Percentiles rank a stretch among this genome's conserved stretches.
These are phyloP conservation scores for Myotis myotis DNA, from an alignment of 2,797 vertebrate species.

Conservation along the genomic window DNA sequence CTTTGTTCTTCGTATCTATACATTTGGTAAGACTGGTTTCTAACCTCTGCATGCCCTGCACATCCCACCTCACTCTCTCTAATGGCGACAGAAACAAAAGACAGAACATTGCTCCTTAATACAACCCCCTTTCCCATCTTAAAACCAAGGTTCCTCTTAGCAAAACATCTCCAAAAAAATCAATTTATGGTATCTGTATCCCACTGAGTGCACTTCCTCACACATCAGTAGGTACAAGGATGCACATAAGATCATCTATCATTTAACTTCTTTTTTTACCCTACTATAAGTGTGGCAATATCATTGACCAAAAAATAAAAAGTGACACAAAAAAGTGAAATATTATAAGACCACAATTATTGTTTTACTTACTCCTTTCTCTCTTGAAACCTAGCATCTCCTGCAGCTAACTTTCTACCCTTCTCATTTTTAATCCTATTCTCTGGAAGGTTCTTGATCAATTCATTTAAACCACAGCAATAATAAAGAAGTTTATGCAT, in stretches of 20 bases:
- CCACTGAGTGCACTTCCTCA: neutral
- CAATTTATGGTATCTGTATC: neutral
- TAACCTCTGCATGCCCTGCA: neutral
- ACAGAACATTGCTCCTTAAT: neutral
- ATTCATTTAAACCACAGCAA: neutral
- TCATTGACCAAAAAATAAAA: neutral
- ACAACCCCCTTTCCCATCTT: neutral
- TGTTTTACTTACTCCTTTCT: neutral
- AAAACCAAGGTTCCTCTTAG: neutral
- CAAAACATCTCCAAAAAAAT: neutral
- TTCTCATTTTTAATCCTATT: neutral
- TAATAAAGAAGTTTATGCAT: neutral
- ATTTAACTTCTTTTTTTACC: neutral
- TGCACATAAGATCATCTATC: neutral
- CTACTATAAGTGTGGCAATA: neutral
- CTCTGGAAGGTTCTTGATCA: neutral
- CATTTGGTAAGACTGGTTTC: neutral
- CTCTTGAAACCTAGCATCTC: neutral
- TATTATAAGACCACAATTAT: neutral
- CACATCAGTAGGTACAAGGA: neutral
- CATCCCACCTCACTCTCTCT: neutral
- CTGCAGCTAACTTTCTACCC: neutral
- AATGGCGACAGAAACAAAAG: slow-evolving; percentile 1
- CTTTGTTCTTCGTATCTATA: neutral
- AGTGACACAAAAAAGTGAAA: neutral